These are phyloP conservation scores for Aricia artaxerxes DNA, from an alignment of 2,888 invertebrate genomes.

Conservation along the genomic window DNA sequence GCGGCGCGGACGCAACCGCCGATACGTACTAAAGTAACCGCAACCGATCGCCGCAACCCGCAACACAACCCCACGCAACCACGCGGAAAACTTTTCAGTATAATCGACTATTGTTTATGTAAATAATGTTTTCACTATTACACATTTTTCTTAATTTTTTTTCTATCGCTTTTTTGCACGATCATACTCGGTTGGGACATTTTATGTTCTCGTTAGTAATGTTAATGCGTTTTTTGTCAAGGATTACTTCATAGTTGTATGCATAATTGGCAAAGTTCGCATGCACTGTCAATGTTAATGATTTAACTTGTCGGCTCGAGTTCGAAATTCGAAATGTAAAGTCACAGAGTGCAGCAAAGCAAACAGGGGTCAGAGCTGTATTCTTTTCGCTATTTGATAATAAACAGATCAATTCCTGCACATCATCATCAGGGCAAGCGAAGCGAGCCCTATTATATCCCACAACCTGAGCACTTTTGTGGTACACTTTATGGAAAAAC, in stretches of 20 bases:
- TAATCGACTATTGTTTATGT: constrained; percentile 26
- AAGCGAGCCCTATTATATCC: no score
- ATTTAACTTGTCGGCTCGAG: neutral
- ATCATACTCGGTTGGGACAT: neutral
- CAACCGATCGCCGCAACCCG: neutral
- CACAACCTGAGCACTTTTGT: no score
- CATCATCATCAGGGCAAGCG: no score
- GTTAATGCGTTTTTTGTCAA: constrained; percentile 6
- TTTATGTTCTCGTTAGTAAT: neutral
- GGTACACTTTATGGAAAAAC: no score
- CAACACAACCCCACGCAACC: constrained; percentile 38
- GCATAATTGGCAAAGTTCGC: neutral
- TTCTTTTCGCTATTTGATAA: no score
- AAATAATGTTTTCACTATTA: constrained; percentile 26
- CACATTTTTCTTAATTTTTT: constrained; percentile 10
- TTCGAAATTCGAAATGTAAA: neutral
- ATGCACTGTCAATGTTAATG: neutral
- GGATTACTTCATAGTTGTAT: constrained; percentile 6
- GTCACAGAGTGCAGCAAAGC: no score
- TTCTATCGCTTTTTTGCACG: neutral
- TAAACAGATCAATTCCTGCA: no score
- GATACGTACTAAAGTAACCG: constrained; percentile 50
- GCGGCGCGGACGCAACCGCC: constrained; percentile 57
- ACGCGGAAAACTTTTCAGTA: constrained; percentile 37
- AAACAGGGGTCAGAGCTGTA: no score